These are phyloP conservation scores for Drosophila meridiana DNA, from an alignment of 2,888 invertebrate species.

Conservation along the genomic window DNA sequence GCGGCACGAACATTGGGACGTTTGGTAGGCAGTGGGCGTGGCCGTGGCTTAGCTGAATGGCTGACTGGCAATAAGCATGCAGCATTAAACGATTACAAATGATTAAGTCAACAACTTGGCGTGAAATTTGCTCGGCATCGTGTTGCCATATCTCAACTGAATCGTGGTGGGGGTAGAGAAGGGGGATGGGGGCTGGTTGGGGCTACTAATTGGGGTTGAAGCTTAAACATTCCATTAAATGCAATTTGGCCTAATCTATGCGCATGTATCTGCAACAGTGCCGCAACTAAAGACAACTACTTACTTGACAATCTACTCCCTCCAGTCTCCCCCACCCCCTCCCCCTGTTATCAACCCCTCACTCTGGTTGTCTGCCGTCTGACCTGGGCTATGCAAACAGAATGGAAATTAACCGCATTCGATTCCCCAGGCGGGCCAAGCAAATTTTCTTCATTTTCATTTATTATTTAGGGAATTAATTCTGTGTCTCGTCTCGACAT, in stretches of 20 bases:
- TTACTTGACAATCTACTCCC: not conserved
- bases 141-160: constrained; percentile 8
- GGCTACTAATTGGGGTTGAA: not conserved
- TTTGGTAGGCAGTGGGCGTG: constrained; percentile 14
- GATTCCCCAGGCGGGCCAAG: constrained; percentile 49
- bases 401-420: constrained; percentile 57
- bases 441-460: constrained; percentile 57
- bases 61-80: constrained; percentile 44
- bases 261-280: constrained; percentile 24
- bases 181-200: not conserved
- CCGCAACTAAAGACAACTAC: not conserved
- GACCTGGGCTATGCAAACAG: constrained; percentile 18
- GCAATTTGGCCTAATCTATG: constrained; percentile 46
- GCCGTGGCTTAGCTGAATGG: constrained; percentile 25
- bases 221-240: constrained; percentile 33
- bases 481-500: constrained; percentile 43
- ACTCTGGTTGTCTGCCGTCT: not conserved
- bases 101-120: constrained; percentile 68
- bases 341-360: too few relatives aligned
- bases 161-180: not conserved
- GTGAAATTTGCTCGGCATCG: constrained; percentile 54
- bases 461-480: constrained; percentile 72
- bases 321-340: not conserved
- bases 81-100: constrained; percentile 76
- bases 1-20: constrained; percentile 7